Evolutionary conservation across 1,140 invertebrate genomes (phyloP).

Genomic region (Calephelis virginiensis): DNA sequence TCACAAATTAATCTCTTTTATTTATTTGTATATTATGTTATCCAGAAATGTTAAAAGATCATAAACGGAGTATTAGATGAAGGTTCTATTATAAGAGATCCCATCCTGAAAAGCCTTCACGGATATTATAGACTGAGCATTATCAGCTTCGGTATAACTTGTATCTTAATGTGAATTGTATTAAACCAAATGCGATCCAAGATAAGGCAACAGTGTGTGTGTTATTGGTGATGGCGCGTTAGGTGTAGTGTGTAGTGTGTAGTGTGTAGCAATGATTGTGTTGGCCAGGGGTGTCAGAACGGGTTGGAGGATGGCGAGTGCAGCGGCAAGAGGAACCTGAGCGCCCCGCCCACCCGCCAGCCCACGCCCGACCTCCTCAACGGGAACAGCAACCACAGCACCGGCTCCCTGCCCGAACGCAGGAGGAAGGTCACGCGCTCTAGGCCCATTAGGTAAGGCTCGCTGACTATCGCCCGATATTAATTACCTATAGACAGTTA

Average conservation of each 20-base stretch:
- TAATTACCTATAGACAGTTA: too few species aligned
- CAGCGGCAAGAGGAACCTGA: constrained; percentile 56
- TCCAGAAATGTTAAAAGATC: too few species aligned
- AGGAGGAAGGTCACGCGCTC: constrained; percentile 55
- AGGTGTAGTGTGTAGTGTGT: constrained; percentile 3
- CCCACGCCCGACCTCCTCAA: constrained; percentile 71
- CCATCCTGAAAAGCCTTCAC: too few species aligned
- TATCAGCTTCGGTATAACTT: too few species aligned
- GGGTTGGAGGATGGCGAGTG: constrained; percentile 51
- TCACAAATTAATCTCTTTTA: too few species aligned
- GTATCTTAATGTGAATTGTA: too few species aligned
- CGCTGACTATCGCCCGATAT: too few species aligned
- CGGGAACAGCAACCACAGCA: constrained; percentile 73
- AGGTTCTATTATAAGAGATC: too few species aligned
- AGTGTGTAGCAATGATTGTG: constrained; percentile 20
- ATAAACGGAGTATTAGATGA: too few species aligned
- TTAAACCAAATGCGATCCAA: too few species aligned
- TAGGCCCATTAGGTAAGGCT: constrained; percentile 49
- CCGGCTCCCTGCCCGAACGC: constrained; percentile 65
- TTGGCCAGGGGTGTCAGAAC: constrained; percentile 51
- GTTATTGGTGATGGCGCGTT: background rate
- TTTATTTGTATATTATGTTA: too few species aligned
- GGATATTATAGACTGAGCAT: too few species aligned
- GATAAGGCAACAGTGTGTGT: background rate
- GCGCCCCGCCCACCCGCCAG: constrained; percentile 66